phyloP scores from a whole-genome alignment of 2,888 invertebrate genomes.

The Torymus auratus region DNA sequence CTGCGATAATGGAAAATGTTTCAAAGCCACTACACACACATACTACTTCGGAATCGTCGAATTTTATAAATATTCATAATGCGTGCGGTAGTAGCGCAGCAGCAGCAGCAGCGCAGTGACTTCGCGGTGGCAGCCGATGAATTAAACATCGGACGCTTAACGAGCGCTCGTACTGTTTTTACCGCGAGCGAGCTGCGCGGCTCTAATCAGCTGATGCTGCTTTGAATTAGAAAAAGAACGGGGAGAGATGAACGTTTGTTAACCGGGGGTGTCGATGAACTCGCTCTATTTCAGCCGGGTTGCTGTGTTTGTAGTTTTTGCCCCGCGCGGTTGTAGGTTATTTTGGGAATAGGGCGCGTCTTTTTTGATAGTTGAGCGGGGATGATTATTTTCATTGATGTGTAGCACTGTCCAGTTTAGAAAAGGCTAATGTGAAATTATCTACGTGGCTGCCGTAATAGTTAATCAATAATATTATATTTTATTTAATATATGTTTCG shows the following conservation, averaged over 20 bases:
- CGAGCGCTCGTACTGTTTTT: conserved; percentile 14
- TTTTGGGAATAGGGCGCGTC: neutral
- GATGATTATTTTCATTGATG: no score
- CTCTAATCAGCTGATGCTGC: conserved; percentile 31
- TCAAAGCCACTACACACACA: no score
- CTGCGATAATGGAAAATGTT: no score
- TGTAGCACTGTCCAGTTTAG: no score
- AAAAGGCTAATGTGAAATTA: no score
- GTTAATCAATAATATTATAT: no score
- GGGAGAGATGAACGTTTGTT: no score
- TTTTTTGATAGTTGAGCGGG: no score
- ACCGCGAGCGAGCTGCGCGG: no score
- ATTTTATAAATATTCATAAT: conserved; percentile 54
- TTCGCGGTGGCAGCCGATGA: conserved; percentile 32
- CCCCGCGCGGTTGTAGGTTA: neutral
- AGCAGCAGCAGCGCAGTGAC: neutral
- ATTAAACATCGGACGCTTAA: conserved; percentile 47
- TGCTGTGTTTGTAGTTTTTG: conserved; percentile 7
- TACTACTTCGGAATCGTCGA: conserved; percentile 26
- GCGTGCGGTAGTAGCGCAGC: neutral
- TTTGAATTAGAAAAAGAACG: no score
- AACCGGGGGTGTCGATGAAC: conserved; percentile 9
- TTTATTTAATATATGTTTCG: no score
- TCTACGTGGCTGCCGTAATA: no score
- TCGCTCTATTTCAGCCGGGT: neutral